Conservation (phyloP, 2,797 vertebrate genomes). For the Acrocephalus scirpaceus region DNA sequence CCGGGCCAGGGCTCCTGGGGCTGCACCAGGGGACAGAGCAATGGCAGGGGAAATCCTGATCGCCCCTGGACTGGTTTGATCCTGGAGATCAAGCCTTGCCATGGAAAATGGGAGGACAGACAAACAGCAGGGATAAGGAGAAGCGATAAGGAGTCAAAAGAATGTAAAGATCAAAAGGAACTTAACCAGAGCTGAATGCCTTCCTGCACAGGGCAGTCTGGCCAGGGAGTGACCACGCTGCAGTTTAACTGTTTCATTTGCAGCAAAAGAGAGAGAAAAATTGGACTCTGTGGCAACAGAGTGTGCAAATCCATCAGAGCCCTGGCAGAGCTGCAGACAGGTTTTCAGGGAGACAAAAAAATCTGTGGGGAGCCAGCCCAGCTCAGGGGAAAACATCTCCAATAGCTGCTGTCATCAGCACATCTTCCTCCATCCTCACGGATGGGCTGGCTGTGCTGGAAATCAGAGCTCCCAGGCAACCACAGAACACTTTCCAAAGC, state of each 20-base stretch:
- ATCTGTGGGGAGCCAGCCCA: background rate
- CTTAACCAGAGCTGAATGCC: background rate
- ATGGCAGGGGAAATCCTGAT: background rate
- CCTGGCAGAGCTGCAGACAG: background rate
- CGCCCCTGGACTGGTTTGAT: background rate
- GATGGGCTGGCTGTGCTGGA: background rate
- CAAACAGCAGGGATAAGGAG: background rate
- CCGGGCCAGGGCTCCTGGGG: background rate
- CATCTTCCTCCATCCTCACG: background rate
- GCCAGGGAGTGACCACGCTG: background rate
- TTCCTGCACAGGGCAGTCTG: background rate
- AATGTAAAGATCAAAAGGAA: conserved; percentile 1
- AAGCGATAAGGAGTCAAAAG: conserved; percentile 14
- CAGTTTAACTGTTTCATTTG: background rate
- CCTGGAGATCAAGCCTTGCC: background rate
- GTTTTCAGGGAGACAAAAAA: background rate
- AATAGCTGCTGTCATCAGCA: background rate
- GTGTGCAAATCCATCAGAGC: background rate
- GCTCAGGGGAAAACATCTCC: background rate
- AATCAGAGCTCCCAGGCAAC: conserved; percentile 14
- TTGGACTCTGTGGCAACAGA: accelerated
- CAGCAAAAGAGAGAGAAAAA: background rate
- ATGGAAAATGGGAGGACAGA: background rate
- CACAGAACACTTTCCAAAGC: background rate
- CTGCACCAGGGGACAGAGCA: background rate